Evolutionary conservation across 2,888 invertebrate genomes (phyloP).

Genomic region (Drosophila cyrtoloma): DNA sequence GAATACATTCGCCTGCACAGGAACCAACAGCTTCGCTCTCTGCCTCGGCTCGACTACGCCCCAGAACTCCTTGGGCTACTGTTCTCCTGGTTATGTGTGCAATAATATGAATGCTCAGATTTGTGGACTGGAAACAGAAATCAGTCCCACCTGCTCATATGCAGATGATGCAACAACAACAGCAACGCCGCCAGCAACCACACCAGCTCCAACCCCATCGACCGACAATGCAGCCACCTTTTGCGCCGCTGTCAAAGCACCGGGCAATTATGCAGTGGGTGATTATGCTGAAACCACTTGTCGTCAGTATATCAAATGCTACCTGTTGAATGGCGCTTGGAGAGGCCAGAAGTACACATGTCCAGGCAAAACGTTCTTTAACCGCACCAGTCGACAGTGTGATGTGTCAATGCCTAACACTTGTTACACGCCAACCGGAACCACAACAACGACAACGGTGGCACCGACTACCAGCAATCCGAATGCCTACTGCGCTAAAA

Average conservation of each 20-base stretch:
- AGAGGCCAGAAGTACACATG: slow-evolving; percentile 69
- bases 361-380: slow-evolving; percentile 69
- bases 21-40: slow-evolving; percentile 66
- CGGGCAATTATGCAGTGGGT: slow-evolving; percentile 64
- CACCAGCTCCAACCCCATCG: slow-evolving; percentile 30
- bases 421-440: slow-evolving; percentile 40
- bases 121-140: slow-evolving; percentile 50
- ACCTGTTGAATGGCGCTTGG: slow-evolving; percentile 58
- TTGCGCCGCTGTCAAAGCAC: slow-evolving; percentile 54
- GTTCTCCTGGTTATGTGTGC: slow-evolving; percentile 71
- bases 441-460: slow-evolving; percentile 52
- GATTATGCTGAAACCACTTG: slow-evolving; percentile 65
- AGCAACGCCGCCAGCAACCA: background rate
- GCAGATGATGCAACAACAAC: slow-evolving; percentile 36
- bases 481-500: slow-evolving; percentile 57
- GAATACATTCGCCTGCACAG: slow-evolving; percentile 76
- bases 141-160: slow-evolving; percentile 66
- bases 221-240: slow-evolving; percentile 47
- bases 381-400: slow-evolving; percentile 48
- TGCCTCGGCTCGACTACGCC: slow-evolving; percentile 68
- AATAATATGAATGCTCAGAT: slow-evolving; percentile 57
- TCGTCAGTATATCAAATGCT: slow-evolving; percentile 74
- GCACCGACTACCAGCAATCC: slow-evolving; percentile 52
- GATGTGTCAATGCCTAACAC: slow-evolving; percentile 29
- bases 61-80: slow-evolving; percentile 57